A percentile compares a stretch with the other conserved stretches of the same genome.
Conservation (phyloP, 2,888 invertebrate species). For the Chouioia cunea region DNA sequence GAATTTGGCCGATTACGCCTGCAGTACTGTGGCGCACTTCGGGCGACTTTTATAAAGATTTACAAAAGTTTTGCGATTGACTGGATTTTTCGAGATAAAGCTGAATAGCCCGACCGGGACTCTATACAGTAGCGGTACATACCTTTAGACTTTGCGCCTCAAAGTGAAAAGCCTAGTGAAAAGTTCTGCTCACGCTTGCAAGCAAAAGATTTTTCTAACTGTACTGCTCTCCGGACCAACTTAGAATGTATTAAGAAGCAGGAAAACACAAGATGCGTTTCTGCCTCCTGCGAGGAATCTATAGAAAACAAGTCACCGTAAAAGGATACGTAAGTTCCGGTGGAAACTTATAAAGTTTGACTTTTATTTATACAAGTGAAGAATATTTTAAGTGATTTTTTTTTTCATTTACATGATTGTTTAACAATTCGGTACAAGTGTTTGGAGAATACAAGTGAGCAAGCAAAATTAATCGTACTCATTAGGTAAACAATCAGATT, state of each 20-base stretch:
- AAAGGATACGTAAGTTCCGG: too few relatives aligned
- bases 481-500: too few relatives aligned
- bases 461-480: too few relatives aligned
- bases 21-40: background rate
- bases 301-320: too few relatives aligned
- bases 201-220: slow-evolving; percentile 41
- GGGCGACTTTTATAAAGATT: slow-evolving; percentile 41
- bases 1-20: background rate
- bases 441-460: too few relatives aligned
- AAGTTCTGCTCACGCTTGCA: slow-evolving; percentile 25
- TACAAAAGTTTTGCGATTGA: slow-evolving; percentile 44
- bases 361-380: too few relatives aligned
- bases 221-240: background rate
- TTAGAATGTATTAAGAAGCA: slow-evolving; percentile 38
- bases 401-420: too few relatives aligned
- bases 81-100: slow-evolving; percentile 30
- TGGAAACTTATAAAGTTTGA: too few relatives aligned
- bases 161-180: slow-evolving; percentile 43
- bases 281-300: background rate
- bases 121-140: background rate
- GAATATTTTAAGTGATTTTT: too few relatives aligned
- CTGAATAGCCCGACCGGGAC: slow-evolving; percentile 2
- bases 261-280: slow-evolving; percentile 10
- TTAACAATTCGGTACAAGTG: too few relatives aligned
- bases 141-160: slow-evolving; percentile 30